Base-by-base conservation (phyloP, 2,797 vertebrate genomes). In the Synanceia verrucosa region DNA sequence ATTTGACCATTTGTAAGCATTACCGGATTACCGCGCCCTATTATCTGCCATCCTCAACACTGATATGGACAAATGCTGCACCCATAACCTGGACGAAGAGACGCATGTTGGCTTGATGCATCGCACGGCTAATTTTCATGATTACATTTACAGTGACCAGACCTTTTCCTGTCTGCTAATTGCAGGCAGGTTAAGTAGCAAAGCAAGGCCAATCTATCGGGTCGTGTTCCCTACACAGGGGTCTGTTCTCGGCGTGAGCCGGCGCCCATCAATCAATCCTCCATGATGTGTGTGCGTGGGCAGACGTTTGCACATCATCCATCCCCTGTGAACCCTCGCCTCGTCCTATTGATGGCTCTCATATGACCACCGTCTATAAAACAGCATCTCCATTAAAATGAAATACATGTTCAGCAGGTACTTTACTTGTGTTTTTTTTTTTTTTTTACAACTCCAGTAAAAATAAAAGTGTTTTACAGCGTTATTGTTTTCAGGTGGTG, bases 391-490 rank as follows among this genome's bases (percentile, higher is more conserved):
- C 89, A 92, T 92, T 92, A 90, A 93, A 92, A 81, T 87, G 66
- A 88, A 91, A 92, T 91, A 85, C 85, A 86, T 69, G 79, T 76
- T 85, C 81, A 85, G 87, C 84, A 84, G 76, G 70, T 80, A 72
- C 76, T 36, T 36, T n/a, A n/a, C n/a, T n/a, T n/a, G n/a, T n/a
- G n/a, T n/a, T 48, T 47, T 71, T 82, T 83, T 33, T 51, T 26
- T 29, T 52, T 12, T 82, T 94, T 94, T 93, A 94, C 76, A 81
- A 87, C 87, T 88, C 88, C 82, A 86, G 90, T 94, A 94, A 94
- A 94, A 84, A 91, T 86, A 86, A 78, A 89, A 91, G 80, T 82
- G 84, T 91, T 94, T 94, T 94, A 95, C 87, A 62, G 92, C 90
- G 41, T 93, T 91, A 92, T 91, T 93, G 92, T 93, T 93, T 93